Evolutionary conservation across 2,797 vertebrate genomes (phyloP), one percentile per base, ranked within the genome.

Genomic region (Loriculus beryllinus): DNA sequence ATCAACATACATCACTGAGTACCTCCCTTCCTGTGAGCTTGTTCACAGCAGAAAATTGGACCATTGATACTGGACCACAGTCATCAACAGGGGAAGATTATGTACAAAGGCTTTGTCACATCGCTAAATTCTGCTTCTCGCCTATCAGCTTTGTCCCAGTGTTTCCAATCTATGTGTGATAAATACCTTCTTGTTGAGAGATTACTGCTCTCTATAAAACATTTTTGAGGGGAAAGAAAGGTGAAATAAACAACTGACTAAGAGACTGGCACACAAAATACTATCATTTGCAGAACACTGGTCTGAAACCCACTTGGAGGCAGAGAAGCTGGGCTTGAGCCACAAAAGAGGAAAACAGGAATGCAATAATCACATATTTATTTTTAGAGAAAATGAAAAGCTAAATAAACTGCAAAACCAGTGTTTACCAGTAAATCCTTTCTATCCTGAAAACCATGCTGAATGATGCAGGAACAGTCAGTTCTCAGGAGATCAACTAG

Each of bases 241-340:
- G 31, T 45, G n/a, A 64, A 92, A 90, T 48, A 26, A 92, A 71
- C 92, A 93, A 88, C 77, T 80, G 86, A 94, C 74, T 86, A 82
- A 97, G 69, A 92, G 75, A 89, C 60, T 94, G 92, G 88, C 95
- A 94, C 76, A 60, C 75, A 96, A 96, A 97, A 88, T 29, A 92
- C 78, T 69, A 76, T 56, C 63, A 94, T 95, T 96, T 95, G 88
- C 68, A 95, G 85, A 97, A 95, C 18, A 33, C 40, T 54, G 68
- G 42, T 84, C 39, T 40, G 19, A 62, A 88, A 86, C 2, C 6
- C 70, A 64, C 84, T 97, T 82, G 69, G 74, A 93, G 82, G 35
- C 64, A 70, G 28, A 62, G 76, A 79, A 89, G 80, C 51, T 95
- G 92, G 52, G 63, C 43, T 70, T 48, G 80, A 79, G 89, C 78